Evolutionary conservation across 2,888 invertebrate species (phyloP).

Genomic region (Liopterus haemorrhoidalis): DNA sequence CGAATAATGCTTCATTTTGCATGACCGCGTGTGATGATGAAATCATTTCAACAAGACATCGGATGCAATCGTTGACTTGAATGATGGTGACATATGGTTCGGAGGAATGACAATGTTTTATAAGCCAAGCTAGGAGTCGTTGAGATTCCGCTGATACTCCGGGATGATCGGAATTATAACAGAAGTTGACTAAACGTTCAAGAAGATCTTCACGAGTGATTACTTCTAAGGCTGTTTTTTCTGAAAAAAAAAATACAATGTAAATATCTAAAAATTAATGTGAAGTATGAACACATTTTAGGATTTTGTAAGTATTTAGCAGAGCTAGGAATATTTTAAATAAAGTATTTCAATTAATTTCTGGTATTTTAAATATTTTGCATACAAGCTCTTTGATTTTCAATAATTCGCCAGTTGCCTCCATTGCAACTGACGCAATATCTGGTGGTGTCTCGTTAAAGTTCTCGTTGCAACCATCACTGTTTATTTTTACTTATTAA

Average conservation of each 20-base stretch:
- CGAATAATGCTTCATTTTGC: slow-evolving; percentile 77
- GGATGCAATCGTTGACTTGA: slow-evolving; percentile 62
- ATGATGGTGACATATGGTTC: slow-evolving; percentile 43
- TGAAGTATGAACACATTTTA: no score
- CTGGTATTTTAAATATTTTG: no score
- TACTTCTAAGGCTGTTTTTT: slow-evolving; percentile 62
- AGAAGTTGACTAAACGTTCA: slow-evolving; percentile 67
- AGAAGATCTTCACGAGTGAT: slow-evolving; percentile 59
- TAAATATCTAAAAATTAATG: background rate
- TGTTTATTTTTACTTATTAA: no score
- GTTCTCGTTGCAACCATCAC: no score
- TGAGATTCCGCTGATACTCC: slow-evolving; percentile 80
- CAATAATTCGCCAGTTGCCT: no score
- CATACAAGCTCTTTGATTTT: no score
- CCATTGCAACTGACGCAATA: no score
- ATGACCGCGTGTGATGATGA: slow-evolving; percentile 78
- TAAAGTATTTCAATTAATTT: no score
- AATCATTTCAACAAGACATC: slow-evolving; percentile 75
- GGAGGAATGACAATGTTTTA: slow-evolving; percentile 59
- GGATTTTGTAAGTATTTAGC: no score
- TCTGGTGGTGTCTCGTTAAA: no score
- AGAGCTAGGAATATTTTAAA: no score
- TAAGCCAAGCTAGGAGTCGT: slow-evolving; percentile 71
- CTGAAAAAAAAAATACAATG: slow-evolving; percentile 45
- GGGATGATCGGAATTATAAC: slow-evolving; percentile 68